A percentile compares a stretch with the other conserved stretches of the same genome.
Evolutionary conservation across 2,888 invertebrate genomes (phyloP).

Genomic region (Ferrisia virgata): DNA sequence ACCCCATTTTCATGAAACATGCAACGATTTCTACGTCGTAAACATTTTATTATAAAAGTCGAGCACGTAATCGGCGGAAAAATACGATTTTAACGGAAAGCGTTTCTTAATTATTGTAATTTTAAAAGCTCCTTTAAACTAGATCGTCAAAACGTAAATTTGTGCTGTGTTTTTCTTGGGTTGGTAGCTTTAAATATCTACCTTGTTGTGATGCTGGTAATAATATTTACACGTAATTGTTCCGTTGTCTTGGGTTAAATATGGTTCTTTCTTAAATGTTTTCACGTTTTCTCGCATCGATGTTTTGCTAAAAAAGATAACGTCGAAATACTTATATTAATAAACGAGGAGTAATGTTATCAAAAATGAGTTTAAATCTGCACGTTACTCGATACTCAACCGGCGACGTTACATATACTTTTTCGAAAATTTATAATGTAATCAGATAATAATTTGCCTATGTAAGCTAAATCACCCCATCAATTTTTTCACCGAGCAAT

Average conservation of each 20-base stretch:
- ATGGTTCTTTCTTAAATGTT: neutral
- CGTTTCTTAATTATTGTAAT: slow-evolving; percentile 17
- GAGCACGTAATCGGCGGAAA: neutral
- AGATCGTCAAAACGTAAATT: neutral
- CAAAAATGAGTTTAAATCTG: no score
- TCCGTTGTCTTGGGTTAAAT: slow-evolving; percentile 10
- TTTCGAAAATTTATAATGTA: neutral
- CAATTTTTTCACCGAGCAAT: no score
- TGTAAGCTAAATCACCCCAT: no score
- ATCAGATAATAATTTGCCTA: no score
- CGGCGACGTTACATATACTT: no score
- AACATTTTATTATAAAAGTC: neutral
- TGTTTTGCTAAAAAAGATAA: neutral
- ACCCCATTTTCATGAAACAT: slow-evolving; percentile 26
- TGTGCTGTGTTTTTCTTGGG: neutral
- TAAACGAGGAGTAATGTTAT: neutral
- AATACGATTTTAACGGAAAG: neutral
- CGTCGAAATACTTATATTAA: neutral
- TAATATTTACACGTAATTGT: slow-evolving; percentile 18
- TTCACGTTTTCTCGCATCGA: neutral
- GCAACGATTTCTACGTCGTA: slow-evolving; percentile 11
- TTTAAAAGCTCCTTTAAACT: neutral
- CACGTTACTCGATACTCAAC: no score
- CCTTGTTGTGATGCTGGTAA: slow-evolving; percentile 38
- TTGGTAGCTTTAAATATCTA: no score